These are phyloP conservation scores for Lucifuga dentata DNA, from an alignment of 2,113 vertebrate species.

Conservation along the genomic window DNA sequence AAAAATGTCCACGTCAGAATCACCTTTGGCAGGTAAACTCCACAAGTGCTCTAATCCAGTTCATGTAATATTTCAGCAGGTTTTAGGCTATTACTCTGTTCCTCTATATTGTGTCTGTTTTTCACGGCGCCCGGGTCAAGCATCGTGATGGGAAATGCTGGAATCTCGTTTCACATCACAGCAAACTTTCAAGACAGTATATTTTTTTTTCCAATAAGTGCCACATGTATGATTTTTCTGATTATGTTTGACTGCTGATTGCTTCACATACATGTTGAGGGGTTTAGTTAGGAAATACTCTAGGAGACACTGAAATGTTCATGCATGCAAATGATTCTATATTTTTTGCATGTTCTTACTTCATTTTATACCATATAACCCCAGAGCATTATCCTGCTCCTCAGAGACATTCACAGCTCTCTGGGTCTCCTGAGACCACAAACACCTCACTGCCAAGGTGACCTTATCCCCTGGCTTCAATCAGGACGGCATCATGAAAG, in stretches of 20 bases:
- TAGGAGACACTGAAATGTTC: too few relatives aligned
- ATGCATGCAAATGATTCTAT: too few relatives aligned
- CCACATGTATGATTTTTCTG: background rate
- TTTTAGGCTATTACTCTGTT: too few relatives aligned
- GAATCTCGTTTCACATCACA: background rate
- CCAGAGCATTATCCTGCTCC: slow-evolving; percentile 17
- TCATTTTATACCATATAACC: slow-evolving; percentile 33
- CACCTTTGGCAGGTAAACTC: too few relatives aligned
- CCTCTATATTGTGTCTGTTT: too few relatives aligned
- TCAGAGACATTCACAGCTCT: slow-evolving; percentile 11
- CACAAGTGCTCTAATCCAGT: too few relatives aligned
- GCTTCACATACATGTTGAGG: background rate
- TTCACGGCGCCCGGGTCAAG: too few relatives aligned
- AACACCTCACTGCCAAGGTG: slow-evolving; percentile 48
- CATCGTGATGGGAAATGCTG: too few relatives aligned
- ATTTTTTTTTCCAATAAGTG: background rate
- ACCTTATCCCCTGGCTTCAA: slow-evolving; percentile 57
- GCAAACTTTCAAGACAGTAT: background rate
- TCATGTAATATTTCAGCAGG: too few relatives aligned
- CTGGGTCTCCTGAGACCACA: slow-evolving; percentile 27
- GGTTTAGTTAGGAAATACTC: too few relatives aligned
- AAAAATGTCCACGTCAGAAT: too few relatives aligned
- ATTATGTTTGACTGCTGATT: background rate
- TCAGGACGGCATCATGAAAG: slow-evolving; percentile 45
- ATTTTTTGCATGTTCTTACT: background rate